A percentile compares a stretch with the other conserved stretches of the same genome.
Evolutionary conservation across 2,797 vertebrate genomes (phyloP).

Genomic region (Myripristis murdjan): DNA sequence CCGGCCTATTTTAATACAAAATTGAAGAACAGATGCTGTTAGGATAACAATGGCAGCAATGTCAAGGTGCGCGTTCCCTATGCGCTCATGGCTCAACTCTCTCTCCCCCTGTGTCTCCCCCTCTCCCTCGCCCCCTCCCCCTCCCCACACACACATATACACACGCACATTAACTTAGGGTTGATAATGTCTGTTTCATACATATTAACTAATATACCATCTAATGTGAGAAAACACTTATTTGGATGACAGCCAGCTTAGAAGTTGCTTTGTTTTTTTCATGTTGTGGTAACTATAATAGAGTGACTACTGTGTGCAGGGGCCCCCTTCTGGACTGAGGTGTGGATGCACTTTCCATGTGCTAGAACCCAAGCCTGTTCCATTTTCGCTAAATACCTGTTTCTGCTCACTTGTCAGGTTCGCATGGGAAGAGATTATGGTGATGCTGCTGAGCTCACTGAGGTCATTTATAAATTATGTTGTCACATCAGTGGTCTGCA

Average conservation of each 20-base stretch:
- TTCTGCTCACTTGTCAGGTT: conserved; percentile 24
- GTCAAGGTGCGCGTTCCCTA: conserved; percentile 74
- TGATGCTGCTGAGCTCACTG: conserved; percentile 66
- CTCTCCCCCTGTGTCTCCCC: no score
- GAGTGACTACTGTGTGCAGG: not conserved
- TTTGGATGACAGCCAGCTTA: no score
- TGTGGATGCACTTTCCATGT: not conserved
- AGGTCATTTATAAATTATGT: conserved; percentile 74
- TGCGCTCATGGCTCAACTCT: conserved; percentile 64
- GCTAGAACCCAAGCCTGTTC: not conserved
- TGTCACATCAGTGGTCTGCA: conserved; percentile 66
- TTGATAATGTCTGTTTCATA: not conserved
- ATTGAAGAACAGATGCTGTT: conserved; percentile 61
- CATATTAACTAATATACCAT: not conserved
- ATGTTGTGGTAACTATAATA: not conserved
- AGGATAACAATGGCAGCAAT: conserved; percentile 60
- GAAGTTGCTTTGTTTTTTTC: not conserved
- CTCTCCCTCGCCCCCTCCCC: no score
- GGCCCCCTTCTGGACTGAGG: not conserved
- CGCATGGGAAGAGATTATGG: conserved; percentile 54
- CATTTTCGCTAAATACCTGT: conserved; percentile 21
- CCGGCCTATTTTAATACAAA: conserved; percentile 56
- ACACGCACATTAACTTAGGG: not conserved
- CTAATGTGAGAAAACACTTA: not conserved
- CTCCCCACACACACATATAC: not conserved